These are phyloP conservation scores for Lipophrys pholis DNA, from an alignment of 2,113 vertebrate species.

Conservation along the genomic window DNA sequence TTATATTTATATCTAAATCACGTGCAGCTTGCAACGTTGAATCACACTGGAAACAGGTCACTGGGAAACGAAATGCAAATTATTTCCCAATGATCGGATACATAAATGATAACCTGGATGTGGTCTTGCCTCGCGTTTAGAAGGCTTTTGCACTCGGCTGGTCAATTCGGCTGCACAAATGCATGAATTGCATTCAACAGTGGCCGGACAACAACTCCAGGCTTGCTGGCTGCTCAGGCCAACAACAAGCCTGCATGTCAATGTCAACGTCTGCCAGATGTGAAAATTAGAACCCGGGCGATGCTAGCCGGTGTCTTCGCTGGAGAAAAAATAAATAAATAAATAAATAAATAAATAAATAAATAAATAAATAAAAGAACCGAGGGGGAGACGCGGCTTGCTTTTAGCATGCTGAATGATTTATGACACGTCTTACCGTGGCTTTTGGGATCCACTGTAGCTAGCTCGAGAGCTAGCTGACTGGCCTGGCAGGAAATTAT, in stretches of 20 bases:
- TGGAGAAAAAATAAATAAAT: too few species aligned
- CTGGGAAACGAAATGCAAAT: not conserved
- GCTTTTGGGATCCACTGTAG: conserved; percentile 82
- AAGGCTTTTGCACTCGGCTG: conserved; percentile 59
- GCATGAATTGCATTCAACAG: conserved; percentile 33
- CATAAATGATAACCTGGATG: not conserved
- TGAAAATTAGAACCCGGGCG: not conserved
- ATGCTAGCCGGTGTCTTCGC: not conserved
- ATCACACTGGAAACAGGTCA: not conserved
- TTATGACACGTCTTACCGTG: conserved; percentile 79
- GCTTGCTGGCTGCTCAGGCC: conserved; percentile 41
- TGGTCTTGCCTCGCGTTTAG: not conserved
- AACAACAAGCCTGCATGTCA: conserved; percentile 60
- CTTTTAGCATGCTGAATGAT: conserved; percentile 51
- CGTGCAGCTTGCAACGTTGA: not conserved
- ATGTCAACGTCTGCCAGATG: conserved; percentile 51
- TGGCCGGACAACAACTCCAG: conserved; percentile 42
- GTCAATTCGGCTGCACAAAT: conserved; percentile 62
- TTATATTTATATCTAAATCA: not conserved
- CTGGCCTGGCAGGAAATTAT: conserved; percentile 77
- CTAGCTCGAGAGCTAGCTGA: conserved; percentile 80
- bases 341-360: too few species aligned
- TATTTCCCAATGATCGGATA: conserved; percentile 17
- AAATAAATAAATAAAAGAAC: not conserved
- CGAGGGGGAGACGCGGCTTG: not conserved